Evolutionary conservation across 2,113 vertebrate species (phyloP).

Genomic region (Theristicus caerulescens): DNA sequence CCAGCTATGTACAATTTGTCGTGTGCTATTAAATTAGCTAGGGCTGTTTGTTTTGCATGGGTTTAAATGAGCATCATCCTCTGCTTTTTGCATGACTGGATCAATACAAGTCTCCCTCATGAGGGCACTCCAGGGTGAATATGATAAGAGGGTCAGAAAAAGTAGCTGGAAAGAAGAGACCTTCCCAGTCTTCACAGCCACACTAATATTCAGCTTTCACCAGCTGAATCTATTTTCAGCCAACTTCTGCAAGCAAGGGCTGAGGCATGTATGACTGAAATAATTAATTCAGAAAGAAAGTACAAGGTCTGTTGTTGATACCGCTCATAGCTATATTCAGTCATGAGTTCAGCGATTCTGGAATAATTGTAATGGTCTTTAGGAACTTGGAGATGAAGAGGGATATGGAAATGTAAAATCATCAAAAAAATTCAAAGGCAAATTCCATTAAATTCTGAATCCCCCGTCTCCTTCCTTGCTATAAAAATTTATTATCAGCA

Average conservation of each 20-base stretch:
- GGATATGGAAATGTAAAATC: neutral
- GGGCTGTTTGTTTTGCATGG: neutral
- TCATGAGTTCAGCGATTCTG: neutral
- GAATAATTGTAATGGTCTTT: neutral
- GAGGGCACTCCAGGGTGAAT: neutral
- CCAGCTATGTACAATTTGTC: neutral
- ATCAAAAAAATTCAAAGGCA: neutral
- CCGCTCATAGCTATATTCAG: neutral
- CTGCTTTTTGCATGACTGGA: neutral
- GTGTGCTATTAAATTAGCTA: neutral
- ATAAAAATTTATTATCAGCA: neutral
- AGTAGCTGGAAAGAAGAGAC: neutral
- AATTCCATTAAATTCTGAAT: neutral
- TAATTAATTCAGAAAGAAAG: neutral
- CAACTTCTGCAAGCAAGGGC: neutral
- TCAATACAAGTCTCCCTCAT: neutral
- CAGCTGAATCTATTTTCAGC: neutral
- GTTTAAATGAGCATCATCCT: neutral
- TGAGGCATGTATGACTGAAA: neutral
- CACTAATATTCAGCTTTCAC: neutral
- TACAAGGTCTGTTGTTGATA: neutral
- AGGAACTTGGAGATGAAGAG: neutral
- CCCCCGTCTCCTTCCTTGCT: neutral
- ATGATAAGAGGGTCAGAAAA: neutral
- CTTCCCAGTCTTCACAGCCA: neutral